phyloP scores from a whole-genome alignment of 2,888 invertebrate genomes.

The Drosophila meridionalis region DNA sequence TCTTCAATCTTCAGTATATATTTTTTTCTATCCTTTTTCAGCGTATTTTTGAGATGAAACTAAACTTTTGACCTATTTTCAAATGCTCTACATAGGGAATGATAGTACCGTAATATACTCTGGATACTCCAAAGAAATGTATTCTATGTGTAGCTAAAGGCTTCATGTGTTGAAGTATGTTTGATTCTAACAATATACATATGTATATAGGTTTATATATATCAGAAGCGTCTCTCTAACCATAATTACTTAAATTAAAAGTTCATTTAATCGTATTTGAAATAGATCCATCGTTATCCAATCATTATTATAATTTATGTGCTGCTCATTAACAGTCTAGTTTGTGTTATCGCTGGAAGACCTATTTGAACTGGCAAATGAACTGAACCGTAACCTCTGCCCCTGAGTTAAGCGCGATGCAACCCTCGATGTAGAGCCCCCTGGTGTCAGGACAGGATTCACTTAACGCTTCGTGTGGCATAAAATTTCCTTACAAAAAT shows the following conservation, averaged over 20 bases:
- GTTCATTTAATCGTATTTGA: not conserved
- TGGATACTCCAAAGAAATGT: too few species aligned
- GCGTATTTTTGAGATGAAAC: too few species aligned
- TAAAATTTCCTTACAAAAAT: slow-evolving; percentile 61
- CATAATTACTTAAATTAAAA: not conserved
- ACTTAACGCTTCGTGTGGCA: slow-evolving; percentile 74
- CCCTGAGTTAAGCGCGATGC: slow-evolving; percentile 16
- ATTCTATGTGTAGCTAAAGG: too few species aligned
- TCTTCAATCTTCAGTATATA: too few species aligned
- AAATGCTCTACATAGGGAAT: too few species aligned
- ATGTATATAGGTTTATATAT: too few species aligned
- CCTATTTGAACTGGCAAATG: slow-evolving; percentile 30
- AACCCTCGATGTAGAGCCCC: slow-evolving; percentile 24
- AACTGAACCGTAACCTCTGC: slow-evolving; percentile 11
- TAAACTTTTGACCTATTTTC: too few species aligned
- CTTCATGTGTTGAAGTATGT: too few species aligned
- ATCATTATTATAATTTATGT: slow-evolving; percentile 39
- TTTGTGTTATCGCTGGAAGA: slow-evolving; percentile 36
- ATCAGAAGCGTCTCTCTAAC: not conserved
- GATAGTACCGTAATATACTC: too few species aligned
- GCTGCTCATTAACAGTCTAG: slow-evolving; percentile 54
- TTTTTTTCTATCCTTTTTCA: too few species aligned
- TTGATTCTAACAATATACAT: too few species aligned
- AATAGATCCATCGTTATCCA: slow-evolving; percentile 6
- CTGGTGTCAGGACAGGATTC: slow-evolving; percentile 35